Conservation (phyloP, 2,113 vertebrate species). For the Cygnus atratus region DNA sequence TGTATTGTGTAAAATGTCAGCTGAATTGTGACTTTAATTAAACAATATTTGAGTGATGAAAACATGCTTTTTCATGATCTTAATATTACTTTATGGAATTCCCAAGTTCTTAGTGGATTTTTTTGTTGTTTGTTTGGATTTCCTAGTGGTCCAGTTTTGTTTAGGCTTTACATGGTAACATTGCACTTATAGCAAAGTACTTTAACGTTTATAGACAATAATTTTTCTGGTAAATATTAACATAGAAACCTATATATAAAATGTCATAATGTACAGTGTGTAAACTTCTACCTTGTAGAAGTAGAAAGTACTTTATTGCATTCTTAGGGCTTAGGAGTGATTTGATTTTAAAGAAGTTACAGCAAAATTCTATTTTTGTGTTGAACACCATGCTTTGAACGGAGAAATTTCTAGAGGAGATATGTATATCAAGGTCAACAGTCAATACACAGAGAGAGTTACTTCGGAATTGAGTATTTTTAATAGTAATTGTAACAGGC, state of each 20-base stretch:
- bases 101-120: neutral
- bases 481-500: neutral
- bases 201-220: neutral
- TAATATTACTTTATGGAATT: neutral
- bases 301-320: neutral
- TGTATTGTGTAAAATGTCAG: neutral
- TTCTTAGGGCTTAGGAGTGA: neutral
- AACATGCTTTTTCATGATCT: neutral
- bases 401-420: neutral
- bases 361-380: neutral
- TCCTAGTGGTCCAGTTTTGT: no score
- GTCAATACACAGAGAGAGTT: neutral
- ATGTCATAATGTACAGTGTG: neutral
- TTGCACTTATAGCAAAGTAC: neutral
- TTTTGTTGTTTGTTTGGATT: neutral
- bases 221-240: neutral
- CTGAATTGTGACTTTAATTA: neutral
- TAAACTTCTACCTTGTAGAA: neutral
- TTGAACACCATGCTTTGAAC: neutral
- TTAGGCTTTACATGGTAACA: no score
- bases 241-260: neutral
- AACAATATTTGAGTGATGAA: neutral
- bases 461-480: neutral
- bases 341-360: neutral
- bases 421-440: neutral